phyloP scores from a whole-genome alignment of 1,140 invertebrate species.

The Bombus turneri region DNA sequence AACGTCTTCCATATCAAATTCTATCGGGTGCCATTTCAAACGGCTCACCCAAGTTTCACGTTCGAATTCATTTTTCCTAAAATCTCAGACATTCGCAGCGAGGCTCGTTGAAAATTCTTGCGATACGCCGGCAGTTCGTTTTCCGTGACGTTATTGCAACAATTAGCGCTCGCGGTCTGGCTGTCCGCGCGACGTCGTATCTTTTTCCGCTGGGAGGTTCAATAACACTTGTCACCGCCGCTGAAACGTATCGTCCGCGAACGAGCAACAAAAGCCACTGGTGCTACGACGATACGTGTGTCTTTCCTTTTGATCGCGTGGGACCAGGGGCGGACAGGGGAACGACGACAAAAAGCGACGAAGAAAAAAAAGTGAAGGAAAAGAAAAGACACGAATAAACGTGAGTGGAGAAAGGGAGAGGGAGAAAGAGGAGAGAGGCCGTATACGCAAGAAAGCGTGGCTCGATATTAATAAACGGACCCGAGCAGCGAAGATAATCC shows the following conservation, averaged over 20 bases:
- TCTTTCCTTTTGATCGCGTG: neutral
- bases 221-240: slow-evolving; percentile 30
- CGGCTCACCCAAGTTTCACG: neutral
- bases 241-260: slow-evolving; percentile 19
- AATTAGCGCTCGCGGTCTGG: slow-evolving; percentile 8
- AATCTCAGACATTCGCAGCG: neutral
- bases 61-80: neutral
- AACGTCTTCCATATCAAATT: neutral
- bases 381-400: neutral
- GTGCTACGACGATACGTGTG: slow-evolving; percentile 6
- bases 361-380: neutral
- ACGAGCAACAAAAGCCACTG: slow-evolving; percentile 26
- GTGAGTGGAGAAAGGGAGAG: neutral
- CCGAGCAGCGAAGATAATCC: slow-evolving; percentile 43
- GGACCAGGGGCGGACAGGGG: neutral
- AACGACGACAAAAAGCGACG: too few species aligned
- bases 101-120: neutral
- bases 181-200: slow-evolving; percentile 22
- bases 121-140: neutral
- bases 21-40: neutral
- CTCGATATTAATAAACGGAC: slow-evolving; percentile 47
- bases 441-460: slow-evolving; percentile 35
- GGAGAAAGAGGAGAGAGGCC: too few species aligned
- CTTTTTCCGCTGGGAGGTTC: slow-evolving; percentile 14
- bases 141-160: slow-evolving; percentile 16